Percentiles rank a stretch among this genome's conserved stretches.
phyloP scores from a whole-genome alignment of 2,113 vertebrate species.

The Sapayoa aenigma region DNA sequence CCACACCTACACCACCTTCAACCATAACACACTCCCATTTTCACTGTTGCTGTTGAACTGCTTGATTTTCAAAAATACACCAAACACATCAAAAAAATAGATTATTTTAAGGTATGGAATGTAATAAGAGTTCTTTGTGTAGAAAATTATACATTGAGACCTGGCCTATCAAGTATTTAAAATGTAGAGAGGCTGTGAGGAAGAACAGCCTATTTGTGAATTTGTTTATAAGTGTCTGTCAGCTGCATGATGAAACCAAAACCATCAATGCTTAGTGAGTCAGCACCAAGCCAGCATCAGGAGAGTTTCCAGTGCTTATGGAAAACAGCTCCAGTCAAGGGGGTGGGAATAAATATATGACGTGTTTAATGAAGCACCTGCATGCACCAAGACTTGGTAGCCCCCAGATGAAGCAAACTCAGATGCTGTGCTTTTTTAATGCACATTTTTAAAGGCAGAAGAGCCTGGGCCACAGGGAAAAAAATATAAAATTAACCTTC shows the following conservation, averaged over 20 bases:
- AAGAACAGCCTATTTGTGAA: background rate
- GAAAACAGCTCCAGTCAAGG: constrained; percentile 5
- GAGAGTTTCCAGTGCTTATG: background rate
- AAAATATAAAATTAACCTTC: background rate
- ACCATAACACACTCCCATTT: background rate
- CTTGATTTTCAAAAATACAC: background rate
- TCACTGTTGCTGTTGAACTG: background rate
- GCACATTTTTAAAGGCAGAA: background rate
- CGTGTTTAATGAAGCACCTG: background rate
- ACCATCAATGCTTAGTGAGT: background rate
- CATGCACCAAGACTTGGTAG: background rate
- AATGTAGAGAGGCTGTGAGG: background rate
- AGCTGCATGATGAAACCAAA: constrained; percentile 53
- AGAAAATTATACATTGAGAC: background rate
- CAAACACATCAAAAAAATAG: fast-evolving
- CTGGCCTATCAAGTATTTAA: background rate
- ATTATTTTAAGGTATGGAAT: background rate
- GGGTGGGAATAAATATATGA: background rate
- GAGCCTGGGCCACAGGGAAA: background rate
- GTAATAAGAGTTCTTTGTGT: background rate
- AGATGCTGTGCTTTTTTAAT: background rate
- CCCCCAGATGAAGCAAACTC: background rate
- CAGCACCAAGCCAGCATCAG: background rate
- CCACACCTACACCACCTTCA: background rate
- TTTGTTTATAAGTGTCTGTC: constrained; percentile 18